Conservation (phyloP, 2,797 vertebrate species). For the Triplophysa bombifrons region DNA sequence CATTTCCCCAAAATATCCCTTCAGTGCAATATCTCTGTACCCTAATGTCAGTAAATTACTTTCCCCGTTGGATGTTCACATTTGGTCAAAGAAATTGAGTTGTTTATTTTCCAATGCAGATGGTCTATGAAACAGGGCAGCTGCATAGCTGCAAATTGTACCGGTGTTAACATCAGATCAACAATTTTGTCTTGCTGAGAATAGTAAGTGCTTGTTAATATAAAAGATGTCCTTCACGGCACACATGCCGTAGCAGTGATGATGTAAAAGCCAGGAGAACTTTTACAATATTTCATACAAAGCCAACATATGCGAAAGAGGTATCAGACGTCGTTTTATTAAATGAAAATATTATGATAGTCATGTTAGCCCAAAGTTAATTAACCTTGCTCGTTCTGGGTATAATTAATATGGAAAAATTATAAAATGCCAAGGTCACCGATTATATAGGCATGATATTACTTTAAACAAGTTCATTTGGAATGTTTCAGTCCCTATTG, state of each 20-base stretch:
- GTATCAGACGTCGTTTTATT: conserved; percentile 9
- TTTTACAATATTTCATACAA: conserved; percentile 6
- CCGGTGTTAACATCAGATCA: conserved; percentile 26
- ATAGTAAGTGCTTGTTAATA: conserved; percentile 18
- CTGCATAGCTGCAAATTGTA: conserved; percentile 26
- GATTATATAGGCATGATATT: conserved; percentile 38
- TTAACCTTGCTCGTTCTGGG: conserved; percentile 23
- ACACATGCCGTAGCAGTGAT: neutral
- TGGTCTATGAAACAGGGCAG: conserved; percentile 19
- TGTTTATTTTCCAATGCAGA: conserved; percentile 24
- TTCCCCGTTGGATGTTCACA: neutral
- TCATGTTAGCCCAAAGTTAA: conserved; percentile 30
- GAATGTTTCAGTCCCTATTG: conserved; percentile 46
- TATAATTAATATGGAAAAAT: conserved; percentile 15
- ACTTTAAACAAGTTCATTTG: conserved; percentile 43
- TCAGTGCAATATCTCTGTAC: conserved; percentile 6
- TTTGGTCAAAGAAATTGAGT: conserved; percentile 25
- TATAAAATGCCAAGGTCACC: conserved; percentile 12
- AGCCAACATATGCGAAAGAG: conserved; percentile 1
- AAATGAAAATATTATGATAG: conserved; percentile 42
- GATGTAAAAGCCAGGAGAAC: conserved; percentile 1
- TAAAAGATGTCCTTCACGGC: neutral
- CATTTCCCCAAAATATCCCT: conserved; percentile 20
- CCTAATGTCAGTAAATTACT: conserved; percentile 9
- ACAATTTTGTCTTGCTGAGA: conserved; percentile 1